These are phyloP conservation scores for Parnassius apollo DNA, from an alignment of 2,888 invertebrate species.

Conservation along the genomic window DNA sequence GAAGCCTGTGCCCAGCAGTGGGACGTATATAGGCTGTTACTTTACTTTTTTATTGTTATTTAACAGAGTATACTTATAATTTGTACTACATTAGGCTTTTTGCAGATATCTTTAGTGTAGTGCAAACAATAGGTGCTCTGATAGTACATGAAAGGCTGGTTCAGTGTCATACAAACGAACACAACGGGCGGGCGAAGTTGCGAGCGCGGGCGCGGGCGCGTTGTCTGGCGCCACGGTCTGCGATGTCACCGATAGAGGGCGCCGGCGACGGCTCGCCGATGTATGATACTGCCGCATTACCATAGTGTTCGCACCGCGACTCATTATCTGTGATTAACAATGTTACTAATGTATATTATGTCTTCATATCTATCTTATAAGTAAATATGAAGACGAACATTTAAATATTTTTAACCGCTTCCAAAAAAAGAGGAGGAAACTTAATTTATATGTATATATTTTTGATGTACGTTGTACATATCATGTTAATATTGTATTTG, in stretches of 20 bases:
- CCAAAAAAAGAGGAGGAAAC: too few species aligned
- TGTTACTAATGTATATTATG: slow-evolving; percentile 46
- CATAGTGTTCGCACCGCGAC: slow-evolving; percentile 60
- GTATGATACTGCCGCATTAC: slow-evolving; percentile 59
- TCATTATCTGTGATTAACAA: slow-evolving; percentile 56
- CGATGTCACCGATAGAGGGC: slow-evolving; percentile 66
- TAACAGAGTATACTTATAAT: too few species aligned
- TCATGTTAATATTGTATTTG: not conserved
- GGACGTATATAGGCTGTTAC: too few species aligned
- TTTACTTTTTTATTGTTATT: too few species aligned
- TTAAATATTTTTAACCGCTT: too few species aligned
- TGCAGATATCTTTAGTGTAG: too few species aligned
- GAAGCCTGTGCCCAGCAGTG: too few species aligned
- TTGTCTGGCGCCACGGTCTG: slow-evolving; percentile 53
- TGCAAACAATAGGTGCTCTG: not conserved
- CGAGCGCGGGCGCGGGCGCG: slow-evolving; percentile 15
- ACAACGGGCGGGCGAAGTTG: not conserved
- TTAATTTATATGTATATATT: too few species aligned
- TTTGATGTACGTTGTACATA: not conserved
- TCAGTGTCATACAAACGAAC: not conserved
- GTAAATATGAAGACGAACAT: slow-evolving; percentile 16
- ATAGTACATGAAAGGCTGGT: not conserved
- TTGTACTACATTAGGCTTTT: too few species aligned
- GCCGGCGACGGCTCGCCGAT: slow-evolving; percentile 58
- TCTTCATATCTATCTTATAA: too few species aligned